Evolutionary conservation across 2,113 vertebrate genomes (phyloP), one percentile per base, ranked within the genome.

Genomic region (Holacanthus passer): DNA sequence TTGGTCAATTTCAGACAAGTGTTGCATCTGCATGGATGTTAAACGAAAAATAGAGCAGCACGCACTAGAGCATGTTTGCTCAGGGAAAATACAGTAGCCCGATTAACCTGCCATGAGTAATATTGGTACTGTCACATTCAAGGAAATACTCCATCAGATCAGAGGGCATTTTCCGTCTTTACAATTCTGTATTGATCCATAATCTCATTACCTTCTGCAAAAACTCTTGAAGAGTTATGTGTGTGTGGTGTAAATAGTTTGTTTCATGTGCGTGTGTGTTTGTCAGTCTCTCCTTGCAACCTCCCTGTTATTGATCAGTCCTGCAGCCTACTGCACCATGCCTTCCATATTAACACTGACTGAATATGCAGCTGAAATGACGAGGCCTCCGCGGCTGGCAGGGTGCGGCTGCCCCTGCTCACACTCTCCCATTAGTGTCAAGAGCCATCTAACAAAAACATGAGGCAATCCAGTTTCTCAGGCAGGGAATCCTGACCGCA

Each of bases 301-400:
- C 69, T 69, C 62, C 47, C 50, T 27, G 62, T 45, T 86, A 89
- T 91, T 31, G 82, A 90, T 86, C 77, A 63, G 16, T 22, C 27
- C 64, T 0, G 41, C 1, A 6, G 47, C 73, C 39, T 63, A 8
- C 69, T 24, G 69, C 68, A 50, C 47, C 31, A 12, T 62, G 84
- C 58, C 76, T 53, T 58, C 76, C 66, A 56, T 69, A 83, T 79
- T 72, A 81, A 81, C 62, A n/a, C 73, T 22, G 39, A 64, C 32
- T 69, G 70, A 86, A 79, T 76, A 68, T 58, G 56, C 78, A 81
- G 67, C 48, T 74, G 43, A 83, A 86, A 75, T 70, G 41, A 84
- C 56, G 37, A 50, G 59, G 20, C 39, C 56, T 35, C 35, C 37
- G 5, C 50, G 20, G 76, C 43, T 66, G 79, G 59, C 71, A 73